phyloP scores from a whole-genome alignment of 2,113 vertebrate species.

The Electrona antarctica region DNA sequence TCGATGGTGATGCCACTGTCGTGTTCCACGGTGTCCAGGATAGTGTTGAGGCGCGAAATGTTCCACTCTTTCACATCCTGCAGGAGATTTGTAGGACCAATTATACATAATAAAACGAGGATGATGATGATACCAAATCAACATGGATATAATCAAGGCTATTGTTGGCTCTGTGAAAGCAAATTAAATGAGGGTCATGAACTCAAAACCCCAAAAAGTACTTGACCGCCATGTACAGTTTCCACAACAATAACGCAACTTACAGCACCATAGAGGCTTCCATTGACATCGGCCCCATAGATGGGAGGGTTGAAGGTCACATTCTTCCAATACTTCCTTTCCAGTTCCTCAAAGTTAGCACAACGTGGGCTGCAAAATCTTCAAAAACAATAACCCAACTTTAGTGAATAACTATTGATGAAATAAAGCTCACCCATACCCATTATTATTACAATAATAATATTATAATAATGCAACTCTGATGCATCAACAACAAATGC shows the following conservation, averaged over 20 bases:
- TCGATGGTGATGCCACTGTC: constrained; percentile 96
- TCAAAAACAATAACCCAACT: neutral
- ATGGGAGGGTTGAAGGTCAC: constrained; percentile 96
- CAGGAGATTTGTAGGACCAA: constrained; percentile 10
- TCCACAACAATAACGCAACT: constrained; percentile 34
- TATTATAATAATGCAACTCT: neutral
- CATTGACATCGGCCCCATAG: constrained; percentile 95
- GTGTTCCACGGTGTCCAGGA: constrained; percentile 92
- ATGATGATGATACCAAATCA: too few relatives aligned
- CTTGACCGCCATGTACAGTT: neutral
- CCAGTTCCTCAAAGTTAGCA: constrained; percentile 95
- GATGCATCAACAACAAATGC: too few relatives aligned
- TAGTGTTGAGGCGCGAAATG: constrained; percentile 89
- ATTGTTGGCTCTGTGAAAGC: neutral
- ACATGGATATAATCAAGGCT: too few relatives aligned
- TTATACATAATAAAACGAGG: neutral
- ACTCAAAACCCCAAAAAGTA: neutral
- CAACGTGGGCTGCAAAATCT: constrained; percentile 95
- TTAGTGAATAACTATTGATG: neutral
- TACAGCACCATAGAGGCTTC: constrained; percentile 91
- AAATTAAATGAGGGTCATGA: neutral
- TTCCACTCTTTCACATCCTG: constrained; percentile 91
- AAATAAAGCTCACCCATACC: neutral
- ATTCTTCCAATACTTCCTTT: constrained; percentile 98
- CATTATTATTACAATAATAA: neutral